Evolutionary conservation across 2,888 invertebrate species (phyloP).

Genomic region (Augiades crinisus): DNA sequence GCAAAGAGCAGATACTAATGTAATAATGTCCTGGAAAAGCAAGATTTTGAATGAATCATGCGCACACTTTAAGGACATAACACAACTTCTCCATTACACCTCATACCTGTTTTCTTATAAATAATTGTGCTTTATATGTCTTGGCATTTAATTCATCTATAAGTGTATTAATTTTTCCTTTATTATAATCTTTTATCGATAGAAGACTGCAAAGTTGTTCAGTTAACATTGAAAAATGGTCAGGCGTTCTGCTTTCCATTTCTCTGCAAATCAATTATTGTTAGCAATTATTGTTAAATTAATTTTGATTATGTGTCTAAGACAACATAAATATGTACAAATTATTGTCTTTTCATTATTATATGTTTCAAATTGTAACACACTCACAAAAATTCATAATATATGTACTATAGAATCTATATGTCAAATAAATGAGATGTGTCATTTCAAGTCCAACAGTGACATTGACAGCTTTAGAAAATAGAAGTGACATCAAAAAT

Average conservation of each 20-base stretch:
- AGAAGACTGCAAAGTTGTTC: conserved; percentile 62
- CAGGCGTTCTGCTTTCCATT: conserved; percentile 44
- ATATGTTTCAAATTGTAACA: too few relatives aligned
- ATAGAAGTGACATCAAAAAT: too few relatives aligned
- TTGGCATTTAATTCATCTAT: conserved; percentile 84
- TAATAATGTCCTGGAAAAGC: conserved; percentile 58
- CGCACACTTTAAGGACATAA: too few relatives aligned
- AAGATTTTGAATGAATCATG: not conserved
- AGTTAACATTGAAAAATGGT: conserved; percentile 55
- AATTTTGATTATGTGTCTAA: too few relatives aligned
- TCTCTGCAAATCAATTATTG: not conserved
- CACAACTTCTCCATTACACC: conserved; percentile 2
- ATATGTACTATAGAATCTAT: too few relatives aligned
- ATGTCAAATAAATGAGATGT: too few relatives aligned
- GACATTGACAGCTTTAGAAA: too few relatives aligned
- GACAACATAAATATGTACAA: too few relatives aligned
- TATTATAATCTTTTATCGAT: conserved; percentile 64
- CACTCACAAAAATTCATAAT: too few relatives aligned
- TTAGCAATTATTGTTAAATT: too few relatives aligned
- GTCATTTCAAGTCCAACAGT: too few relatives aligned
- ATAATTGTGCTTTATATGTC: conserved; percentile 76
- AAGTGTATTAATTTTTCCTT: conserved; percentile 70
- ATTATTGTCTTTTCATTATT: too few relatives aligned
- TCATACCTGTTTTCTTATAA: conserved; percentile 70
- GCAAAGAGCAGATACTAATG: conserved; percentile 56